Conservation (phyloP, 92 coral and sea anemone species). For the Epizoanthus stellaris region DNA sequence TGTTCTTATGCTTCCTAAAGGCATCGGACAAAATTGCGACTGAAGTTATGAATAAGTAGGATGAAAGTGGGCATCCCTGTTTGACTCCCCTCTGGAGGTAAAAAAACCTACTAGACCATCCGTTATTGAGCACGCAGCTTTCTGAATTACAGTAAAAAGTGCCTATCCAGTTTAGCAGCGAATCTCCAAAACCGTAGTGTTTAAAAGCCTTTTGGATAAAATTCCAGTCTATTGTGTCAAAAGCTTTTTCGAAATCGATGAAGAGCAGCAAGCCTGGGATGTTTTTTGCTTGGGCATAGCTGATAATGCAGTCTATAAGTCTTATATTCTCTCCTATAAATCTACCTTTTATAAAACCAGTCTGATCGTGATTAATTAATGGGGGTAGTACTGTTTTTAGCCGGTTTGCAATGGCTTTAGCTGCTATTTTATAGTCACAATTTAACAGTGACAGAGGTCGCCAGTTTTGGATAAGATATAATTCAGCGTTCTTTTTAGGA, state of each 20-base stretch:
- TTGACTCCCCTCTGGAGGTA: background rate
- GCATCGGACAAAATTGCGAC: conserved; percentile 33
- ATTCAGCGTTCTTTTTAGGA: conserved; percentile 43
- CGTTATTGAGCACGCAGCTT: conserved; percentile 20
- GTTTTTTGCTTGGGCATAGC: background rate
- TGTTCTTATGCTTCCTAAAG: conserved; percentile 25
- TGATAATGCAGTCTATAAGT: conserved; percentile 2
- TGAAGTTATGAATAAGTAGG: background rate
- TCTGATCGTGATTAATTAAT: too few species aligned
- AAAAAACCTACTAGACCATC: conserved; percentile 24
- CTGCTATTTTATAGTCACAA: conserved; percentile 29
- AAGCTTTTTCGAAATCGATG: conserved; percentile 5
- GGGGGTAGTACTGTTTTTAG: too few species aligned
- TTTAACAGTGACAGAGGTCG: conserved; percentile 41
- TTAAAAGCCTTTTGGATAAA: too few species aligned
- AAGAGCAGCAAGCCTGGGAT: conserved; percentile 12
- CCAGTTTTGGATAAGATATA: conserved; percentile 37
- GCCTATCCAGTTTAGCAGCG: background rate
- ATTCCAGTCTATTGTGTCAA: conserved; percentile 7
- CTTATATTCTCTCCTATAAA: conserved; percentile 31
- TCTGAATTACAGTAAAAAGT: conserved; percentile 8
- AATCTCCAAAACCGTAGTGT: too few species aligned
- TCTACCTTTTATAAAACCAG: too few species aligned
- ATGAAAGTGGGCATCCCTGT: conserved; percentile 4
- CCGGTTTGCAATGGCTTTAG: conserved; percentile 40